Evolutionary conservation across 2,888 invertebrate species (phyloP).

Genomic region (Nowickia ferox): DNA sequence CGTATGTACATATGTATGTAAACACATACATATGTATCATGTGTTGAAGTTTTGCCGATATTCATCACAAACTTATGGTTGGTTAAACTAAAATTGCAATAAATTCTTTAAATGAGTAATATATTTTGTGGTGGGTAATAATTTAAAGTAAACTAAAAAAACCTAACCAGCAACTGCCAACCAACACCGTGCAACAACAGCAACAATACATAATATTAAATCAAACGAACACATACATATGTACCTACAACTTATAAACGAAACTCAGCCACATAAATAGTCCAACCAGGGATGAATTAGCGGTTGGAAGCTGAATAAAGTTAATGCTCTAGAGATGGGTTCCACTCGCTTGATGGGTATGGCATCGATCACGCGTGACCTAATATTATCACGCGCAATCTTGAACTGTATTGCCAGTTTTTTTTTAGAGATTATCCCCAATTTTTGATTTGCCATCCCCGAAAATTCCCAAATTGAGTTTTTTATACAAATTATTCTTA

Average conservation of each 20-base stretch:
- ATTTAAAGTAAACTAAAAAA: neutral
- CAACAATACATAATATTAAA: neutral
- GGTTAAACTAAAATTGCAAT: conserved; percentile 56
- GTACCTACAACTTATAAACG: neutral
- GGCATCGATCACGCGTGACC: too few species aligned
- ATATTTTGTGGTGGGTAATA: conserved; percentile 24
- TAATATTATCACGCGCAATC: too few species aligned
- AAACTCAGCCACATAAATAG: neutral
- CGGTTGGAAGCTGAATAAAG: too few species aligned
- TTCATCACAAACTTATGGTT: conserved; percentile 58
- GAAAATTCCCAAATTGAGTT: too few species aligned
- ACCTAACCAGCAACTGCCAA: conserved; percentile 10
- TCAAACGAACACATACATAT: neutral
- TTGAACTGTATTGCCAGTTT: too few species aligned
- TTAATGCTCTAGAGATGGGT: too few species aligned
- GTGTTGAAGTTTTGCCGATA: conserved; percentile 36
- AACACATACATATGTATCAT: too few species aligned
- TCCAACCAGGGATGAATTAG: neutral
- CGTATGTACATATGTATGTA: neutral
- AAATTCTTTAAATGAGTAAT: conserved; percentile 65
- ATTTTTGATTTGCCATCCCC: too few species aligned
- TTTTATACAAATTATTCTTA: too few species aligned
- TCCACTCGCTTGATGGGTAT: too few species aligned
- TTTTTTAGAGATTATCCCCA: too few species aligned
- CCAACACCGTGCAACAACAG: neutral